Base-by-base conservation (phyloP, 1,140 invertebrate species). In the Panulirus ornatus region DNA sequence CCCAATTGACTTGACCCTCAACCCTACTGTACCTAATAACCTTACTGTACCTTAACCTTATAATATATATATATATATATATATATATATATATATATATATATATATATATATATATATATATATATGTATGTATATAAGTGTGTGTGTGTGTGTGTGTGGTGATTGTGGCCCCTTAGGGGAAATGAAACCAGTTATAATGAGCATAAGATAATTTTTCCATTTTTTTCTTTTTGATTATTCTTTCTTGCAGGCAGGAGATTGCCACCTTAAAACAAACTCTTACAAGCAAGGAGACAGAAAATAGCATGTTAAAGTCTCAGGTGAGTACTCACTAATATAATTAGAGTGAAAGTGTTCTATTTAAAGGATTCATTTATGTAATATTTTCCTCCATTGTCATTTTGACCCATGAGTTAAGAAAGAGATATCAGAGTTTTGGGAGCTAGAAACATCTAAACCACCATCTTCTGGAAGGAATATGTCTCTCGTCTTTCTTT, bases 201-300 rank as follows among this genome's bases (percentile, higher is more conserved):
- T n/a, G n/a, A n/a, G n/a, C n/a, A n/a, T n/a, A n/a, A n/a, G n/a
- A n/a, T n/a, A n/a, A n/a, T n/a, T n/a, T n/a, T n/a, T n/a, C n/a
- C n/a, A n/a, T n/a, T n/a, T n/a, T n/a, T n/a, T n/a, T n/a, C n/a
- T n/a, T n/a, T n/a, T n/a, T n/a, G n/a, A n/a, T n/a, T n/a, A n/a
- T n/a, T 66, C 11, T 66, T 16, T 30, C 8, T 84, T 73, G 11
- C 82, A 91, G 84, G 30, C 73, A 84, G 51, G 84, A 87, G 76
- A 54, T 86, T 30, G 47, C 71, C 11, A 44, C 63, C 14, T 73
- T 86, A 47, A 91, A 86, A 27, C 82, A 91, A 27, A 76, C 51
- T 51, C 27, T 86, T 30, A 27, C 89, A 19, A 75, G 30, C 66
- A 91, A 86, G 51, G 84, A 91, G 27, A 30, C 47, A 19, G 84